Conservation (phyloP, 2,888 invertebrate species). For the Rhabditoides inermis region DNA sequence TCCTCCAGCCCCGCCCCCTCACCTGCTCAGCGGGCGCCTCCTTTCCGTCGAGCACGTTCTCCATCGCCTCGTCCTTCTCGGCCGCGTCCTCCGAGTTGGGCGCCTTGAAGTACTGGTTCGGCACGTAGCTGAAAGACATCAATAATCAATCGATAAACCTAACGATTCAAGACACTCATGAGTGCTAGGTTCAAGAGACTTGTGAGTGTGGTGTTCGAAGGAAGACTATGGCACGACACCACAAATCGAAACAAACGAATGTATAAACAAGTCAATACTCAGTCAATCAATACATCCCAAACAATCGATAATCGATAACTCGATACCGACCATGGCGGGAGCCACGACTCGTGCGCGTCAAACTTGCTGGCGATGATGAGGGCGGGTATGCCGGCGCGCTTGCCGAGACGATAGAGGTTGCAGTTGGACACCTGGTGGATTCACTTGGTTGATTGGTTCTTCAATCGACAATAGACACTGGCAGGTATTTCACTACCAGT, state of each 20-base stretch:
- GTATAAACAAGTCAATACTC: no score
- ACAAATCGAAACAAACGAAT: no score
- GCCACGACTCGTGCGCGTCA: slow-evolving; percentile 97
- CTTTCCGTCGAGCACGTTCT: slow-evolving; percentile 24
- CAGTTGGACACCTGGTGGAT: slow-evolving; percentile 77
- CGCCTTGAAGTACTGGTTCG: slow-evolving; percentile 30
- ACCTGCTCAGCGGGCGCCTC: slow-evolving; percentile 6
- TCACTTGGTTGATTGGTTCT: not conserved
- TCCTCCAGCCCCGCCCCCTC: not conserved
- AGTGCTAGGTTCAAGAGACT: no score
- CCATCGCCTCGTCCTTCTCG: slow-evolving; percentile 32
- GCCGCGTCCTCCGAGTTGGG: slow-evolving; percentile 34
- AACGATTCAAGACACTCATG: no score
- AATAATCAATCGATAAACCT: no score
- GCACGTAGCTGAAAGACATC: slow-evolving; percentile 68
- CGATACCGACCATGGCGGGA: slow-evolving; percentile 82
- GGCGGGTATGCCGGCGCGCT: slow-evolving; percentile 73
- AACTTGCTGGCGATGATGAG: slow-evolving; percentile 97
- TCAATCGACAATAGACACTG: not conserved
- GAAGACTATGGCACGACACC: no score
- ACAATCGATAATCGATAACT: no score
- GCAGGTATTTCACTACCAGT: no score
- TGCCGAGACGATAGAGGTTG: slow-evolving; percentile 86
- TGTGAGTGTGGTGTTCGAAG: no score
- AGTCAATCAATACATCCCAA: no score